Conservation (phyloP, 2,797 vertebrate genomes). For the Parotocinclus haroldoi region DNA sequence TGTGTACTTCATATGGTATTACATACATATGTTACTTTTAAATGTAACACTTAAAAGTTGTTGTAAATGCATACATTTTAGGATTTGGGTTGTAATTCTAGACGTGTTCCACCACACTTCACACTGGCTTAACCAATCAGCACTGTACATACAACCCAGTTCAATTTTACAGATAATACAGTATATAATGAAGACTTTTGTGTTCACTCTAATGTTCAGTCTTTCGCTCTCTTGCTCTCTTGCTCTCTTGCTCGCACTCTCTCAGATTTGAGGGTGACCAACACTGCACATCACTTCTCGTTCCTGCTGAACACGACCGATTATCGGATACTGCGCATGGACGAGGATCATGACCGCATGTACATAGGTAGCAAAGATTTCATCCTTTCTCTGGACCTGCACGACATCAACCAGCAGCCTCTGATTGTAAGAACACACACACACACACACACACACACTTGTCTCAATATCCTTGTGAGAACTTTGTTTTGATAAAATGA, state of each 20-base stretch:
- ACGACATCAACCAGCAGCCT: slow-evolving; percentile 96
- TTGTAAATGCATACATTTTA: too few species aligned
- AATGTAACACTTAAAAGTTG: too few species aligned
- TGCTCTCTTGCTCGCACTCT: not conserved
- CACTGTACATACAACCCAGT: too few species aligned
- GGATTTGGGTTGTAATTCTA: too few species aligned
- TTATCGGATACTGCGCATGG: slow-evolving; percentile 93
- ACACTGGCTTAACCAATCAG: too few species aligned
- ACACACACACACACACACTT: slow-evolving; percentile 12
- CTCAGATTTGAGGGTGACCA: slow-evolving; percentile 86
- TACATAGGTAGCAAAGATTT: slow-evolving; percentile 97
- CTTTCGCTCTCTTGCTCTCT: not conserved
- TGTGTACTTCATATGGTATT: too few species aligned
- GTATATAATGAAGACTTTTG: too few species aligned
- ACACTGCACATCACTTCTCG: slow-evolving; percentile 91
- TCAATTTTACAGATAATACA: too few species aligned
- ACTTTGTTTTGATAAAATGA: too few species aligned
- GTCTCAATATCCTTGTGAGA: too few species aligned
- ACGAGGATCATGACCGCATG: slow-evolving; percentile 97
- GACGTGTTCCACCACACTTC: too few species aligned
- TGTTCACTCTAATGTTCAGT: not conserved
- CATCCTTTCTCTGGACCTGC: slow-evolving; percentile 91
- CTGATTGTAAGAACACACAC: slow-evolving; percentile 83
- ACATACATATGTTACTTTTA: too few species aligned
- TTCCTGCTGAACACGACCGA: slow-evolving; percentile 92